These are phyloP conservation scores for Pararge aegeria DNA, from an alignment of 1,140 invertebrate species.

Conservation along the genomic window DNA sequence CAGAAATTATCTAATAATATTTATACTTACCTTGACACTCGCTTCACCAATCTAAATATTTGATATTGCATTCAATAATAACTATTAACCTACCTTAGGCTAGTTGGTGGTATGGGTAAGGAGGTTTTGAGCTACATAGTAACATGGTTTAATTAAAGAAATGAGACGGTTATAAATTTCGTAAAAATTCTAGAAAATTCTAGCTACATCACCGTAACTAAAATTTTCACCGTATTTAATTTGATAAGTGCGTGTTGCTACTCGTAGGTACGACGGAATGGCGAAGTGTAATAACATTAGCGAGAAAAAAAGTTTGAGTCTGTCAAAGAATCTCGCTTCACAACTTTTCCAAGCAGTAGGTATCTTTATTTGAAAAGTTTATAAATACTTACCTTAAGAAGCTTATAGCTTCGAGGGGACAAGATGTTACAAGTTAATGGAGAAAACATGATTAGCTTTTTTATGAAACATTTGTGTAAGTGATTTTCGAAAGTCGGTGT, in stretches of 20 bases:
- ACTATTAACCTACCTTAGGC: too few relatives aligned
- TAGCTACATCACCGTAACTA: background rate
- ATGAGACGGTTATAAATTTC: too few relatives aligned
- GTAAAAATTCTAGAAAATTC: too few relatives aligned
- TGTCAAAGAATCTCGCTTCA: background rate
- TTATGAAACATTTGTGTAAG: too few relatives aligned
- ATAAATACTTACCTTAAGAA: background rate
- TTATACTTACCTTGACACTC: too few relatives aligned
- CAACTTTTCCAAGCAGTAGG: background rate
- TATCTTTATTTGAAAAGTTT: background rate
- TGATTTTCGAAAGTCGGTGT: too few relatives aligned
- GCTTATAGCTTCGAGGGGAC: background rate
- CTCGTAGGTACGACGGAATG: background rate
- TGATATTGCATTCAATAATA: too few relatives aligned
- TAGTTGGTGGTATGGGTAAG: too few relatives aligned
- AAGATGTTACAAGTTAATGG: background rate
- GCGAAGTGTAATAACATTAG: background rate
- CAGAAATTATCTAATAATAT: too few relatives aligned
- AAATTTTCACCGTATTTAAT: background rate
- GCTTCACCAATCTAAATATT: too few relatives aligned
- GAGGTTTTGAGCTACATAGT: too few relatives aligned
- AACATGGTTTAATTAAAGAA: too few relatives aligned
- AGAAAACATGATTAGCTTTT: background rate
- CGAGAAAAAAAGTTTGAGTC: background rate
- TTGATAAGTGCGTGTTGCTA: background rate